phyloP scores from a whole-genome alignment of 2,888 invertebrate genomes.

The Lamellibrachia columna region DNA sequence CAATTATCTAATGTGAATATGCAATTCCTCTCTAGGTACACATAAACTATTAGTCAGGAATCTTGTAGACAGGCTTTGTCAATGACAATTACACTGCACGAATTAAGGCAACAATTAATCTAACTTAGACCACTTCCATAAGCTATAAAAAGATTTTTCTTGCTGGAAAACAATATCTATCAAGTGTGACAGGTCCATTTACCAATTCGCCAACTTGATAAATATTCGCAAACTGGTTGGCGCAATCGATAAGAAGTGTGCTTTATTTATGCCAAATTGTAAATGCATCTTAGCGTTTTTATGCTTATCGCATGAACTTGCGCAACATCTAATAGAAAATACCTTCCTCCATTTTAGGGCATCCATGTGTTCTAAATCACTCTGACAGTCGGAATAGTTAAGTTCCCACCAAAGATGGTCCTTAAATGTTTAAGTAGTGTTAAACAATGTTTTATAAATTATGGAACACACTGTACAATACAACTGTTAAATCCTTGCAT shows the following conservation, averaged over 20 bases:
- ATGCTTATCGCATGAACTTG: background rate
- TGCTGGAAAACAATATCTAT: background rate
- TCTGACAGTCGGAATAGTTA: background rate
- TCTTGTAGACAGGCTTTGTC: background rate
- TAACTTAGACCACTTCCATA: background rate
- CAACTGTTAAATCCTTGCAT: too few species aligned
- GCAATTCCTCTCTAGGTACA: too few species aligned
- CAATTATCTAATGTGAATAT: too few species aligned
- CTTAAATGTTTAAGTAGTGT: too few species aligned
- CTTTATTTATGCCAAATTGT: conserved; percentile 6
- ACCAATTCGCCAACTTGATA: background rate
- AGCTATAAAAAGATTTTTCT: background rate
- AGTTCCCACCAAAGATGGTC: too few species aligned
- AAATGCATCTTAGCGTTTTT: background rate
- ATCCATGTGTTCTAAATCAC: background rate
- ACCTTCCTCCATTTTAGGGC: background rate
- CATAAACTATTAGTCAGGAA: background rate
- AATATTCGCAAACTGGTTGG: background rate
- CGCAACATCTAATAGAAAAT: conserved; percentile 12
- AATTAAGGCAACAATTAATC: background rate
- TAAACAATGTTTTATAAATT: too few species aligned
- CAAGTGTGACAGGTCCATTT: background rate
- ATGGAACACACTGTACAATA: too few species aligned
- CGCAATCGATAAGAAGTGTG: background rate
- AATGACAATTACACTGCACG: background rate